Evolutionary conservation across 2,797 vertebrate species (phyloP), one percentile per base, ranked within the genome.

Genomic region (Paratrypauchen microcephalus): DNA sequence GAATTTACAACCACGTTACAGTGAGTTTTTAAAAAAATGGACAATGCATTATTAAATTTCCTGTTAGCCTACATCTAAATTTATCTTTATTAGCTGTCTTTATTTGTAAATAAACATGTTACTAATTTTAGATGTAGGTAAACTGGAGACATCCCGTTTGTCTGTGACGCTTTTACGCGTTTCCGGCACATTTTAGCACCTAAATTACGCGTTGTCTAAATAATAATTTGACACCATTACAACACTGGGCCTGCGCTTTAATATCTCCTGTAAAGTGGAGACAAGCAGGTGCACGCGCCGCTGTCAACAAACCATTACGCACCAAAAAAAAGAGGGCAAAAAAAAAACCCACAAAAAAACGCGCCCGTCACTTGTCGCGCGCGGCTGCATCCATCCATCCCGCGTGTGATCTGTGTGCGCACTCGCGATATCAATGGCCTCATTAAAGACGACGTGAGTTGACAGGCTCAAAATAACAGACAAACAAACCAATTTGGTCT

Each of bases 221-320:
- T 39, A 54, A n/a, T 32, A 41, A 39, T 18, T 67, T 6, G n/a
- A 26, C 69, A 41, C 23, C 18, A 2, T 13, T 15, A 19, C 67
- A 69, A 64, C 23, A 6, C 54, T 23, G 50, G 50, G 19, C 50
- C 50, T 52, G 28, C 6, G 26, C n/a, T 30, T 65, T 32, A 50
- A 75, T 77, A 74, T 70, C 60, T 41, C 47, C 65, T 68, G 23
- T 24, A 54, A 26, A 64, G 64, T 36, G 63, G 61, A 77, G 64
- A 75, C 70, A 76, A 81, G 81, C 81, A 88, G 83, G 77, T 89
- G 81, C 72, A 75, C 50, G 45, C 72, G 73, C 61, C 21, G 39
- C 74, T 76, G 69, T 74, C 78, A 72, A 8, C 48, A 60, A 62
- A 62, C 66, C 74, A 67, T 69, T 69, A 66, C 23, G 18, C 45